Conservation (phyloP, 2,113 vertebrate genomes). For the Silurus asotus region DNA sequence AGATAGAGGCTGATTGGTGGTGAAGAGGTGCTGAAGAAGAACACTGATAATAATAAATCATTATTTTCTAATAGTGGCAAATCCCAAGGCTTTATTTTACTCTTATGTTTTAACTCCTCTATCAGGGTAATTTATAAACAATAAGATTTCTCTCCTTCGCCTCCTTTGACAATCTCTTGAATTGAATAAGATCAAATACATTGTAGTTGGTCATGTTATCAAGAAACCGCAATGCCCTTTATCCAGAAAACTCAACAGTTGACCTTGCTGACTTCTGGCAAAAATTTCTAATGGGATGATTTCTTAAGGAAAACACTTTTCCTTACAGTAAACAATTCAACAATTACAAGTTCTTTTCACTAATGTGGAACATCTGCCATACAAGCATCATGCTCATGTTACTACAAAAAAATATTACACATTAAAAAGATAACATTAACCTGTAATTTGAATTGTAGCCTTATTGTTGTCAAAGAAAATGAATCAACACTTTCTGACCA, state of each 20-base stretch:
- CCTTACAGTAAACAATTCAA: too few relatives aligned
- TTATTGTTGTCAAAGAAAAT: neutral
- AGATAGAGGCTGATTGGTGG: too few relatives aligned
- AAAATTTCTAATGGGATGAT: neutral
- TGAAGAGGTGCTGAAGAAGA: neutral
- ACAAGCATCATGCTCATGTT: neutral
- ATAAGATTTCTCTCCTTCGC: neutral
- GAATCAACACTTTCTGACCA: neutral
- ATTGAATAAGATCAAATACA: neutral
- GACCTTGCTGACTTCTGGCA: neutral
- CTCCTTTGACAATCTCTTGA: neutral
- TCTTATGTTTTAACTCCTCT: neutral
- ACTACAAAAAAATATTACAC: neutral
- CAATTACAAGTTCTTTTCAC: too few relatives aligned
- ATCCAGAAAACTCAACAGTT: neutral
- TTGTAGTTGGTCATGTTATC: neutral
- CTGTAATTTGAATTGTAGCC: neutral
- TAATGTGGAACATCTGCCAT: neutral
- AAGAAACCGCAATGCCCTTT: neutral
- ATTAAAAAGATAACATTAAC: neutral
- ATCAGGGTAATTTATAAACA: neutral
- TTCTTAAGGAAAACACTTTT: too few relatives aligned
- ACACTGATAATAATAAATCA: neutral
- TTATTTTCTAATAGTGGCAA: neutral
- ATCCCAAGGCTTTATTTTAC: neutral